Evolutionary conservation across 2,797 vertebrate species (phyloP).

Genomic region (Austrolebias charrua): DNA sequence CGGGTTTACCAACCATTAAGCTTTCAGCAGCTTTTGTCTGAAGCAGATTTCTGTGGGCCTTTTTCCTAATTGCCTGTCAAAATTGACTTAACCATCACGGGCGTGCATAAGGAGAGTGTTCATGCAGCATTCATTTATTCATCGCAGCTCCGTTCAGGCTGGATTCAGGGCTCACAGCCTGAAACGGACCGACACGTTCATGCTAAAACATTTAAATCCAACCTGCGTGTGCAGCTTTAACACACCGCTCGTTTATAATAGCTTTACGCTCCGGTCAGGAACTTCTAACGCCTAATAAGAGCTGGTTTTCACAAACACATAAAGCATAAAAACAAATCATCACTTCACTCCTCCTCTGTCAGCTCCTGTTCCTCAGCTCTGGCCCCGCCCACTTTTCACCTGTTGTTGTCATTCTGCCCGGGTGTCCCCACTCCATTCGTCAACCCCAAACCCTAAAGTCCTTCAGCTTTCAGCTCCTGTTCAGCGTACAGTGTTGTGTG

Average conservation of each 20-base stretch:
- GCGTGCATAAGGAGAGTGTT: conserved; percentile 26
- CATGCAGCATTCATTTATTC: conserved; percentile 40
- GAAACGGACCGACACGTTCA: conserved; percentile 43
- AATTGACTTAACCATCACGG: conserved; percentile 32
- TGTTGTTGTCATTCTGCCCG: too few species aligned
- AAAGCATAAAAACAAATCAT: too few species aligned
- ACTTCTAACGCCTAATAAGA: conserved; percentile 1
- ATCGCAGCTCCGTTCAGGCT: conserved; percentile 34
- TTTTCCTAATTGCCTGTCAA: conserved; percentile 53
- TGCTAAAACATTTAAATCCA: conserved; percentile 19
- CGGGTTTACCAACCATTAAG: conserved; percentile 50
- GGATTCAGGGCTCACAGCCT: conserved; percentile 48
- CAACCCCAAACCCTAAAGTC: too few species aligned
- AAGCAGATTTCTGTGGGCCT: conserved; percentile 40
- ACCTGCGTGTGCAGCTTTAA: conserved; percentile 27
- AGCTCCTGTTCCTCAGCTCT: too few species aligned
- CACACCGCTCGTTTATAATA: conserved; percentile 28
- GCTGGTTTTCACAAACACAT: neutral
- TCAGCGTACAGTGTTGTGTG: too few species aligned
- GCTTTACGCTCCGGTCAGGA: conserved; percentile 19
- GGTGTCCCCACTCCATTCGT: too few species aligned
- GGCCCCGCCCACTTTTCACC: too few species aligned
- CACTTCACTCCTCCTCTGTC: too few species aligned
- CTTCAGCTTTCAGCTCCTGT: too few species aligned
- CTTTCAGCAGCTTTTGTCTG: conserved; percentile 49